phyloP scores from a whole-genome alignment of 2,113 vertebrate species.

The Zosterops borbonicus region DNA sequence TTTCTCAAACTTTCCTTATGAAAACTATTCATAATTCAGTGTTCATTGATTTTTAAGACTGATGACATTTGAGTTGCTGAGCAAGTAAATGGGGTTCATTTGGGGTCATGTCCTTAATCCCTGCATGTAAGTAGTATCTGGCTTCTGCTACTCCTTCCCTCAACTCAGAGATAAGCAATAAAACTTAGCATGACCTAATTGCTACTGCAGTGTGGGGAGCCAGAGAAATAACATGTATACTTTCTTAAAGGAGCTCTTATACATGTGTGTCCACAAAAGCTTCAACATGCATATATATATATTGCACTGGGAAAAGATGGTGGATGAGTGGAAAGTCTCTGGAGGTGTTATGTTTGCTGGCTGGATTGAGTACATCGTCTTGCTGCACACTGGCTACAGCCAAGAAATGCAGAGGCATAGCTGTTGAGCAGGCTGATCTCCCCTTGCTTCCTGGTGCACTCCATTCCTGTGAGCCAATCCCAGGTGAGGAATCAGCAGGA shows the following conservation, averaged over 20 bases:
- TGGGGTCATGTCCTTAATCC: not conserved
- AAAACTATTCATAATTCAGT: conserved; percentile 43
- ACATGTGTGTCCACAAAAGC: not conserved
- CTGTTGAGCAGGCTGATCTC: not conserved
- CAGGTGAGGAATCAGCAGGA: fast-evolving
- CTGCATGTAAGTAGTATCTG: not conserved
- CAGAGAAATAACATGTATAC: not conserved
- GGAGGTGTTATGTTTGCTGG: not conserved
- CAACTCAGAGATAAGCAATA: not conserved
- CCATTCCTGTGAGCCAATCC: fast-evolving
- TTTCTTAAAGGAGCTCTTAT: not conserved
- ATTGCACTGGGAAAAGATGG: not conserved
- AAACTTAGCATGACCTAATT: not conserved
- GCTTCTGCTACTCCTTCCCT: not conserved
- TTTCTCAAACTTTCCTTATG: not conserved
- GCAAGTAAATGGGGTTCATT: conserved; percentile 43
- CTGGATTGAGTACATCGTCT: not conserved
- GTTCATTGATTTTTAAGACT: conserved; percentile 42
- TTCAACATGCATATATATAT: fast-evolving
- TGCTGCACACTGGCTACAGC: not conserved
- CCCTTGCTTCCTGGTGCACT: fast-evolving
- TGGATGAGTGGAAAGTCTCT: not conserved
- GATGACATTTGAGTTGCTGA: conserved; percentile 8
- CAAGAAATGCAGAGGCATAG: not conserved
- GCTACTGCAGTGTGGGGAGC: not conserved